Percentiles rank a stretch among this genome's conserved stretches.
phyloP scores from a whole-genome alignment of 2,888 invertebrate species.

The Agrochola lota region DNA sequence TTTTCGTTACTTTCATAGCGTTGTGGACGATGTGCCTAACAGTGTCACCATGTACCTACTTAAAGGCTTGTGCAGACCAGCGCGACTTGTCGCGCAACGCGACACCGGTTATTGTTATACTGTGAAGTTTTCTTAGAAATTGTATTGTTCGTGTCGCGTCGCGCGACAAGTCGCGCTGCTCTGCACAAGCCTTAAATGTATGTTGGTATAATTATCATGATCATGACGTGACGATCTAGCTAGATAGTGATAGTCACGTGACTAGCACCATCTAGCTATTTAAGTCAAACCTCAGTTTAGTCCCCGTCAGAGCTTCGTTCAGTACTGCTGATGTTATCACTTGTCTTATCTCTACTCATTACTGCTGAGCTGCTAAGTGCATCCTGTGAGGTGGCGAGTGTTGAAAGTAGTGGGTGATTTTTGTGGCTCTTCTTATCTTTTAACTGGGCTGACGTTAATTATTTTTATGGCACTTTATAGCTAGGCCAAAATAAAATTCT shows the following conservation, averaged over 20 bases:
- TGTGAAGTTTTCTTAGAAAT: too few species aligned
- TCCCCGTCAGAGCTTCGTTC: constrained; percentile 19
- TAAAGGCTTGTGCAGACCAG: too few species aligned
- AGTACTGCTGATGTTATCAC: constrained; percentile 39
- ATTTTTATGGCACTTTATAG: neutral
- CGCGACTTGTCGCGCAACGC: too few species aligned
- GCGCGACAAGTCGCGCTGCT: too few species aligned
- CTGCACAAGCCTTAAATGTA: too few species aligned
- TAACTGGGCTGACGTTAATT: constrained; percentile 3
- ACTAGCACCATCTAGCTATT: neutral
- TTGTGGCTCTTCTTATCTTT: constrained; percentile 4
- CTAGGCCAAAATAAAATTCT: neutral
- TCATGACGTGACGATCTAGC: neutral
- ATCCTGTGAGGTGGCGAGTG: constrained; percentile 33
- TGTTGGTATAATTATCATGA: neutral
- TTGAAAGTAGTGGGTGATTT: constrained; percentile 22
- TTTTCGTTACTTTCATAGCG: neutral
- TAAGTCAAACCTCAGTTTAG: constrained; percentile 3
- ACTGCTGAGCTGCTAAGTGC: constrained; percentile 28
- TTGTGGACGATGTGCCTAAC: neutral
- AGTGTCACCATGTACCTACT: neutral
- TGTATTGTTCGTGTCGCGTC: too few species aligned
- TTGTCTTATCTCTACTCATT: constrained; percentile 45
- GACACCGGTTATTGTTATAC: too few species aligned
- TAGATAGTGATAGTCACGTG: too few species aligned